Conservation (phyloP, 2,888 invertebrate genomes). For the Eilema caniola region DNA sequence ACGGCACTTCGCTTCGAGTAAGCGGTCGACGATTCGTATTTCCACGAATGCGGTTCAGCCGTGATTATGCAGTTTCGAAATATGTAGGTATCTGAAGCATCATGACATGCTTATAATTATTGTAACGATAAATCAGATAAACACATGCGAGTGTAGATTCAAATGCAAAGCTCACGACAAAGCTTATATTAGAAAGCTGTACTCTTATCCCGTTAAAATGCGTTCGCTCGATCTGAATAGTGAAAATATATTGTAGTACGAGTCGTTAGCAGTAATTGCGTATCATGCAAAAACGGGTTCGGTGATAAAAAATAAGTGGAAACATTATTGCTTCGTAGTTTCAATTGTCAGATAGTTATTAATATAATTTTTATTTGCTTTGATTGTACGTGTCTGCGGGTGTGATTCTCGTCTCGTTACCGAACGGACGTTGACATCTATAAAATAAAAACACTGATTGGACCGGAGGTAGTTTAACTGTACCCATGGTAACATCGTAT, state of each 20-base stretch:
- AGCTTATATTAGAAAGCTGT: conserved; percentile 78
- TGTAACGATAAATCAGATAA: conserved; percentile 72
- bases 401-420: conserved; percentile 61
- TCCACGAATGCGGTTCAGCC: conserved; percentile 54
- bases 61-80: conserved; percentile 66
- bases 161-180: conserved; percentile 67
- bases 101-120: conserved; percentile 73
- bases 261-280: conserved; percentile 77
- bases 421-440: conserved; percentile 73
- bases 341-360: conserved; percentile 71
- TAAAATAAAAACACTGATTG: conserved; percentile 69
- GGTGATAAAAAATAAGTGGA: conserved; percentile 64
- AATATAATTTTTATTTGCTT: conserved; percentile 79
- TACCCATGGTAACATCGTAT: conserved; percentile 65
- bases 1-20: conserved; percentile 54
- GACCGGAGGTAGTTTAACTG: conserved; percentile 64
- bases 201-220: conserved; percentile 70
- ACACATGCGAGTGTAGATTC: conserved; percentile 57
- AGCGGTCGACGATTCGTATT: conserved; percentile 54
- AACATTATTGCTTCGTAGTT: conserved; percentile 63
- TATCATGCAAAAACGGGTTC: conserved; percentile 74
- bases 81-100: conserved; percentile 56
- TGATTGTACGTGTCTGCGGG: conserved; percentile 67
- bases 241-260: conserved; percentile 70
- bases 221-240: conserved; percentile 56